Base-by-base conservation (phyloP, 2,113 vertebrate species). In the Gambusia holbrooki region DNA sequence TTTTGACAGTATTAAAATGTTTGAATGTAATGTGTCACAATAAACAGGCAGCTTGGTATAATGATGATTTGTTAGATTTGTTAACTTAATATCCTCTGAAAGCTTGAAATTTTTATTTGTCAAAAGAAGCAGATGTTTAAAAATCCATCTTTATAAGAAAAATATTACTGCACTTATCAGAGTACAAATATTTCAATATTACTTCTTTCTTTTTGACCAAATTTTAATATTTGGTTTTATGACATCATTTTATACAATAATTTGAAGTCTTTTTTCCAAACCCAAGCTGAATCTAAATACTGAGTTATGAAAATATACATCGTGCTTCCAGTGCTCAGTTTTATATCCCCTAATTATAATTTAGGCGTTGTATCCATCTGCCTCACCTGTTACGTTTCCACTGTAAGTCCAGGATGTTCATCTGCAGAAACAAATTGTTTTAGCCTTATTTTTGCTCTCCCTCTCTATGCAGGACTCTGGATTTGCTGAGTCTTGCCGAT, bases 401-500 rank as follows among this genome's bases (percentile, higher is more conserved):
- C 28, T 12, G 60, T 66, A 84, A 81, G 66, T 79, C 65, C 82
- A 67, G 71, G 37, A 73, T 79, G 67, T 84, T 82, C 58, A 79
- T 37, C 37, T 83, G 84, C 83, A 37, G 30, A 73, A 90, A 84
- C 82, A 84, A 71, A 81, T 83, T 90, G 80, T 86, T 88, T 89
- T 88, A 85, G 77, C 75, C 65, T 29, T 42, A 45, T 84, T 74
- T 81, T 72, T 1, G 22, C 79, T 81, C 74, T 76, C 42, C 64
- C 73, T 27, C 76, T 62, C 70, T 62, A 81, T 76, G 65, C 54
- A 13, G 81, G 71, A 61, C 77, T 71, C 58, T 73, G 80, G 78
- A 92, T 88, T 90, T 92, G 91, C 92, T 89, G 89, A 93, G 88
- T 68, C 83, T 63, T 83, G 82, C 84, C 77, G 90, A 92, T 90